These are phyloP conservation scores for Euglossa dilemma DNA, from an alignment of 1,140 invertebrate species.

Conservation along the genomic window DNA sequence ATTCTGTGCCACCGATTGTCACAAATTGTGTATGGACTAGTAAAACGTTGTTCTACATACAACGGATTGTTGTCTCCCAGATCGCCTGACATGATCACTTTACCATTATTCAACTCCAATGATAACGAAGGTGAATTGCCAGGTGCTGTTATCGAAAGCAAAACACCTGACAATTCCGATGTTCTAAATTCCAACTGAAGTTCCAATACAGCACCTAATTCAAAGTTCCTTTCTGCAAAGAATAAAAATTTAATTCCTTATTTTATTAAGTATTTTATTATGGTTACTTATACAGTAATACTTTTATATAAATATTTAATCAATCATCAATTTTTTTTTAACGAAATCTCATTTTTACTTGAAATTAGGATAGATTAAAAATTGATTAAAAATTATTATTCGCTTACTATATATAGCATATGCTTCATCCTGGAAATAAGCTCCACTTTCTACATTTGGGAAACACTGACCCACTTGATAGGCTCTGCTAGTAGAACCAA, in stretches of 20 bases:
- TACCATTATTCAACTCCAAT: conserved; percentile 90
- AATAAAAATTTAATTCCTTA: neutral
- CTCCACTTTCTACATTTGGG: conserved; percentile 91
- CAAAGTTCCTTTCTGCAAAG: conserved; percentile 87
- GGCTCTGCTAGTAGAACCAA: conserved; percentile 86
- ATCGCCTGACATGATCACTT: conserved; percentile 88
- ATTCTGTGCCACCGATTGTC: conserved; percentile 95
- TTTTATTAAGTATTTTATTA: no score
- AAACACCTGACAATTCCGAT: conserved; percentile 89
- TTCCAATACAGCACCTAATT: conserved; percentile 87
- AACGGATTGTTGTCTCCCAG: conserved; percentile 85
- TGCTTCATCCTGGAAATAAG: conserved; percentile 92
- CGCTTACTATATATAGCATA: conserved; percentile 91
- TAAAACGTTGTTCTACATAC: conserved; percentile 84
- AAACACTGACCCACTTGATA: conserved; percentile 94
- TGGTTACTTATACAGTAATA: no score
- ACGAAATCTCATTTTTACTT: no score
- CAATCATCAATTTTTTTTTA: neutral
- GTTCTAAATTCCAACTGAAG: conserved; percentile 93
- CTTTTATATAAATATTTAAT: neutral
- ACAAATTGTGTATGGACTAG: conserved; percentile 87
- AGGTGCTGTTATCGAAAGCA: conserved; percentile 88
- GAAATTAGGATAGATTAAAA: no score
- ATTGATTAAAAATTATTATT: neutral
- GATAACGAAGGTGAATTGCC: conserved; percentile 87